Evolutionary conservation across 2,888 invertebrate species (phyloP), one percentile per base, ranked within the genome.

Genomic region (Byasa hedistus): DNA sequence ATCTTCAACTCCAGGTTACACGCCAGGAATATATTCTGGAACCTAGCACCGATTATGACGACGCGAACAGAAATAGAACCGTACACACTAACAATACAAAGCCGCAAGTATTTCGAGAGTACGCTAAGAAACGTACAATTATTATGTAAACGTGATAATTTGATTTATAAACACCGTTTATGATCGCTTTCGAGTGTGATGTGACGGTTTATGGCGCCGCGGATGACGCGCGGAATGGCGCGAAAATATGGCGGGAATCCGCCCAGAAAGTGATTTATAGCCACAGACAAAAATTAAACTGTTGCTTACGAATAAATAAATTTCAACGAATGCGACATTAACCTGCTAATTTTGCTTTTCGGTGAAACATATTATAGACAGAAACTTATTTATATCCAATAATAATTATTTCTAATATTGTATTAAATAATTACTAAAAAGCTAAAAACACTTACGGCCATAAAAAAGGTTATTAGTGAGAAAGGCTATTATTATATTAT

Each of bases 61-160:
- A 48, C 22, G 10, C 8, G n/a, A 1, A 52, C 39, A 61, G 39
- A 66, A 57, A 66, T 66, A 62, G 61, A 52, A 27, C 32, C 32
- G 54, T 23, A 39, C 61, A 61, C 39, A 22, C 36, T 52, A 66
- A 61, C 57, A 61, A 57, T 36, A 32, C 54, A 23, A n/a, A 57
- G 24, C 58, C 39, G 36, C 8, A 22, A 21, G 19, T 65, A 62
- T 62, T 66, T 58, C 27, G 21, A 24, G 54, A 66, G 62, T 58
- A 15, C 17, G n/a, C 57, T 44, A 23, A 22, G 17, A 21, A 48
- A n/a, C 56, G 17, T 39, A 54, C 48, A 36, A 39, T 24, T 59
- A 22, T 58, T 36, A 22, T 51, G 52, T 21, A 39, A 36, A 44
- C 21, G 44, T 55, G 39, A 60, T 57, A 52, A 51, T 65, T 24